phyloP scores from a whole-genome alignment of 1,140 invertebrate species.

The Muscidifurax raptorellus region DNA sequence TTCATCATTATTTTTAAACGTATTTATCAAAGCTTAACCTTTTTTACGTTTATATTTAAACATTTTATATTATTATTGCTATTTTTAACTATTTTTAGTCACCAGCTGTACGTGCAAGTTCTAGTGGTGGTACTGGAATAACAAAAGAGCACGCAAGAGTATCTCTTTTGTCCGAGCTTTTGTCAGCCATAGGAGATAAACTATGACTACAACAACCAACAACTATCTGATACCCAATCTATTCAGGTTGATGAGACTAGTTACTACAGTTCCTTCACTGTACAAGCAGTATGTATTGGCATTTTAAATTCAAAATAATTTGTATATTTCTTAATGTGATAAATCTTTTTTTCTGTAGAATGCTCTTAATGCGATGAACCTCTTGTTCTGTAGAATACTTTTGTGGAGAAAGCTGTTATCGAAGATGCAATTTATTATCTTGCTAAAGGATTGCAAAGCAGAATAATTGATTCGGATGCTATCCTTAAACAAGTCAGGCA shows the following conservation, averaged over 20 bases:
- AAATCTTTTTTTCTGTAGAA: too few species aligned
- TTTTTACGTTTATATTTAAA: neutral
- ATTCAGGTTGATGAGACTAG: conserved; percentile 97
- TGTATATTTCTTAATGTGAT: too few species aligned
- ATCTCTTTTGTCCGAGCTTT: too few species aligned
- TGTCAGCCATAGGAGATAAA: conserved; percentile 97
- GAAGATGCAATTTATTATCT: conserved; percentile 99
- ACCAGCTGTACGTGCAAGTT: conserved; percentile 72
- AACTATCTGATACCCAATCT: conserved; percentile 85
- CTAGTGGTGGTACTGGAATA: conserved; percentile 81
- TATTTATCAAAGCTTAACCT: neutral
- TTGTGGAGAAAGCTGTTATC: conserved; percentile 97
- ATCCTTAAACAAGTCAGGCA: conserved; percentile 98
- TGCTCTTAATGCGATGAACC: conserved; percentile 13
- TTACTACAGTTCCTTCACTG: conserved; percentile 95
- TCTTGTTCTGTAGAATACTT: conserved; percentile 83
- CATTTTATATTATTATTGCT: neutral
- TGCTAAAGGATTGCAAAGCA: conserved; percentile 94
- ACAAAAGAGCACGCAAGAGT: conserved; percentile 96
- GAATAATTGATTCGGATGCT: conserved; percentile 95
- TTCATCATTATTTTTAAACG: neutral
- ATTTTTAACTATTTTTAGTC: conserved; percentile 63
- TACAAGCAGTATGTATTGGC: conserved; percentile 89
- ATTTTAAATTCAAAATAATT: conserved; percentile 26
- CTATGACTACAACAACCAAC: conserved; percentile 86